Percentiles rank a stretch among this genome's conserved stretches.
These are phyloP conservation scores for Ctenopoma multispine DNA, from an alignment of 2,797 vertebrate genomes.

Conservation along the genomic window DNA sequence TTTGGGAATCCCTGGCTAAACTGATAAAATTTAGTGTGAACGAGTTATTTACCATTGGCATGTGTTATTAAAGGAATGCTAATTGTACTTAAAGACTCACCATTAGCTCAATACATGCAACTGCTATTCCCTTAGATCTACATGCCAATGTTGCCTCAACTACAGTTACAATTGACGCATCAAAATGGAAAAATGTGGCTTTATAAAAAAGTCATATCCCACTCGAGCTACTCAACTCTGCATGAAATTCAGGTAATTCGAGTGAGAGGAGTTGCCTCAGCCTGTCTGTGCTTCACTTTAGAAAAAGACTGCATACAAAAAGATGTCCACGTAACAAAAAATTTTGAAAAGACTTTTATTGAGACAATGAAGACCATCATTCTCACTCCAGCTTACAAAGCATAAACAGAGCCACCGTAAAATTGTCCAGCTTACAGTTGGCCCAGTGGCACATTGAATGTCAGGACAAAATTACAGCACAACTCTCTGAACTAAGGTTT, in stretches of 20 bases:
- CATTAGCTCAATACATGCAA: conserved; percentile 14
- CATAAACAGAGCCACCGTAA: background rate
- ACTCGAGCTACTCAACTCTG: conserved; percentile 46
- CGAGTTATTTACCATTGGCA: conserved; percentile 35
- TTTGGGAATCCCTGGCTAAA: conserved; percentile 42
- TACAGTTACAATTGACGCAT: conserved; percentile 50
- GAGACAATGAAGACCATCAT: conserved; percentile 1
- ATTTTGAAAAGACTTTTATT: conserved; percentile 12
- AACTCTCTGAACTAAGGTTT: background rate
- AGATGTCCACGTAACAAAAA: conserved; percentile 14
- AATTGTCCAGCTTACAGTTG: conserved; percentile 10
- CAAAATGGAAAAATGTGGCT: conserved; percentile 46
- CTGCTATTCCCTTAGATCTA: conserved; percentile 31
- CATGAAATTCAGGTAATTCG: conserved; percentile 63
- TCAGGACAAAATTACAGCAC: conserved; percentile 8
- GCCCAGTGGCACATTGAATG: conserved; percentile 2
- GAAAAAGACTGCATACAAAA: conserved; percentile 28
- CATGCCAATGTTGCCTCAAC: conserved; percentile 26
- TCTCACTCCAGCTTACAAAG: conserved; percentile 14
- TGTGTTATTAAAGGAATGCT: conserved; percentile 7
- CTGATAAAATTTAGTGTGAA: conserved; percentile 49
- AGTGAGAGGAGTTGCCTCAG: conserved; percentile 43
- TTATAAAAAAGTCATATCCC: conserved; percentile 45
- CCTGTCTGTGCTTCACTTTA: conserved; percentile 57
- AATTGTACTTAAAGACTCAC: conserved; percentile 28